phyloP scores from a whole-genome alignment of 2,797 vertebrate genomes.

The Aplochiton taeniatus region DNA sequence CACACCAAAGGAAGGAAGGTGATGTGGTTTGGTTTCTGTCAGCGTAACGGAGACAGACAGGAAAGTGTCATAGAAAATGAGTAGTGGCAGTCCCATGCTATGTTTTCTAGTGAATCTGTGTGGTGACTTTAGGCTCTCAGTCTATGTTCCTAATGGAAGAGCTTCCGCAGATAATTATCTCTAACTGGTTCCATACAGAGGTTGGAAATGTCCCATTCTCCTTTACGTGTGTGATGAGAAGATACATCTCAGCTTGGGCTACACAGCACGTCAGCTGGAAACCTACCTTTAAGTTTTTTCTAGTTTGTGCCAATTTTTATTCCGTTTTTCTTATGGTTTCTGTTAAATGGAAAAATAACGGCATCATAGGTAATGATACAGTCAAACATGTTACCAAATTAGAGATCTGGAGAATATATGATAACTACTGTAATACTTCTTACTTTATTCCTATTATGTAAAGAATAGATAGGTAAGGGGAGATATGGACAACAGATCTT shows the following conservation, averaged over 20 bases:
- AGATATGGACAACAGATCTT: too few relatives aligned
- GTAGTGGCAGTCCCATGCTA: conserved; percentile 61
- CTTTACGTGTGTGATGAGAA: conserved; percentile 61
- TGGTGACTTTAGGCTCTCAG: conserved; percentile 52
- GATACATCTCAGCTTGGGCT: conserved; percentile 58
- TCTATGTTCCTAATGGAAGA: conserved; percentile 76
- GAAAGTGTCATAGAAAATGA: conserved; percentile 79
- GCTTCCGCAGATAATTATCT: conserved; percentile 56
- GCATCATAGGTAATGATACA: neutral
- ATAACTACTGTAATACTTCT: too few relatives aligned
- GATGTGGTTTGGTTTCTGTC: conserved; percentile 66
- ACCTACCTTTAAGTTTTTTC: neutral
- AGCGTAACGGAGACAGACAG: conserved; percentile 75
- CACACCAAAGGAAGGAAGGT: conserved; percentile 29
- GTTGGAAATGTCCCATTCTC: conserved; percentile 72
- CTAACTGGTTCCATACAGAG: conserved; percentile 58
- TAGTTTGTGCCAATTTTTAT: neutral
- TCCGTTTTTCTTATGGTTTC: neutral
- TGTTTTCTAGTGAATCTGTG: conserved; percentile 66
- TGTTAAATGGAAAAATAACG: neutral
- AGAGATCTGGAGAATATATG: too few relatives aligned
- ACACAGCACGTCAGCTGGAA: conserved; percentile 35
- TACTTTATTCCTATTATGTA: too few relatives aligned
- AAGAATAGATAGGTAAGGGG: too few relatives aligned
- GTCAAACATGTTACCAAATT: too few relatives aligned